These are phyloP conservation scores for Dasyprocta punctata DNA, from an alignment of 2,113 vertebrate species.

Conservation along the genomic window DNA sequence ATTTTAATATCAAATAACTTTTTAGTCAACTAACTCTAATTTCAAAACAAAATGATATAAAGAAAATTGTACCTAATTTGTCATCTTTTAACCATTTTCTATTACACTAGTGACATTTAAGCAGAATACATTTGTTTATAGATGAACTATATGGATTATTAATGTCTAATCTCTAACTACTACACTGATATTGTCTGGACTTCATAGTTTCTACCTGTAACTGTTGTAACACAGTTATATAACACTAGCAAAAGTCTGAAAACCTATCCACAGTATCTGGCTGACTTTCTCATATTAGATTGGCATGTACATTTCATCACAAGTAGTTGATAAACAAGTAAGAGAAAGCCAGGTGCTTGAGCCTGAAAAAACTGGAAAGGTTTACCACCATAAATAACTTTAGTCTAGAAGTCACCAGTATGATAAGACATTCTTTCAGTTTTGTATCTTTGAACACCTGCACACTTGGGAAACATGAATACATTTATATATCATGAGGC, in stretches of 20 bases:
- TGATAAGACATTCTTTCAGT: not conserved
- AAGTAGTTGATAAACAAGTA: not conserved
- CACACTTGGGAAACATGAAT: not conserved
- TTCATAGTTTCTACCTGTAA: not conserved
- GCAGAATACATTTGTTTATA: not conserved
- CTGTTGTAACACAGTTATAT: not conserved
- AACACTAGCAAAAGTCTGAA: not conserved
- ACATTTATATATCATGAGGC: not conserved
- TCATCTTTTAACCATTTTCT: not conserved
- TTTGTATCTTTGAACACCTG: not conserved
- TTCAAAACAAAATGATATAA: not conserved
- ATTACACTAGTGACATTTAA: not conserved
- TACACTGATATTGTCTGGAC: not conserved
- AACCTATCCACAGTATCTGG: not conserved
- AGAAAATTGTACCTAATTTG: not conserved
- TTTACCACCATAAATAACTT: not conserved
- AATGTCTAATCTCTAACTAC: not conserved
- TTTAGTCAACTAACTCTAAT: not conserved
- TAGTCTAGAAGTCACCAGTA: not conserved
- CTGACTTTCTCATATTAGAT: not conserved
- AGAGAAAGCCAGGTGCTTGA: not conserved
- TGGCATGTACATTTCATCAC: not conserved
- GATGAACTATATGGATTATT: not conserved
- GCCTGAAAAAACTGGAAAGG: not conserved
- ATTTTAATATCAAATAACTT: not conserved